Evolutionary conservation across 2,797 vertebrate species (phyloP).

Genomic region (Enoplosus armatus): DNA sequence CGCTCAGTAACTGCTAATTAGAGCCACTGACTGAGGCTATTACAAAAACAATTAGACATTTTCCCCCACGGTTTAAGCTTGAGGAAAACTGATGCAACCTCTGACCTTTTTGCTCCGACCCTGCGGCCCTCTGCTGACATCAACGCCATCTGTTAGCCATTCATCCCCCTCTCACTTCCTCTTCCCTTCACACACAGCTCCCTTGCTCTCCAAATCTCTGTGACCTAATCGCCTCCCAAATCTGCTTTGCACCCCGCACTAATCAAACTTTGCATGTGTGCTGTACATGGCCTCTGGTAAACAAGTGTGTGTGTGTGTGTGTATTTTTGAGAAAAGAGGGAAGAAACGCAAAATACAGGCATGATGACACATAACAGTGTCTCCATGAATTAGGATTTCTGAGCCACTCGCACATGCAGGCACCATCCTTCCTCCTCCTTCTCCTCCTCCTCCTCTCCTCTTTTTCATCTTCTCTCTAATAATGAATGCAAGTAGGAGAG

Average conservation of each 20-base stretch:
- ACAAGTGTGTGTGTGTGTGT: background rate
- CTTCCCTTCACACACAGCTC: constrained; percentile 8
- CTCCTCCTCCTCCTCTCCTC: too few relatives aligned
- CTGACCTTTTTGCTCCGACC: constrained; percentile 31
- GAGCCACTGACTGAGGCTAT: constrained; percentile 24
- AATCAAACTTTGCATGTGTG: constrained; percentile 33
- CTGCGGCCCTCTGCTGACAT: constrained; percentile 28
- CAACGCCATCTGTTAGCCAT: constrained; percentile 45
- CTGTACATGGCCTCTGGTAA: constrained; percentile 24
- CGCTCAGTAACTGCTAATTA: constrained; percentile 37
- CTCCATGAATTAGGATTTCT: constrained; percentile 37
- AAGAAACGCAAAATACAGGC: constrained; percentile 3
- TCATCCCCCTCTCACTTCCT: background rate
- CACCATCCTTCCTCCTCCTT: constrained; percentile 14
- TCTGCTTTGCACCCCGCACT: constrained; percentile 39
- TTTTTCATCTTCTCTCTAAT: constrained; percentile 31
- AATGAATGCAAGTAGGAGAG: constrained; percentile 37
- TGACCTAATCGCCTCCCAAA: constrained; percentile 44
- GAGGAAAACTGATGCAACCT: constrained; percentile 25
- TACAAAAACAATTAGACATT: constrained; percentile 43
- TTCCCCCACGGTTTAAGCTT: constrained; percentile 5
- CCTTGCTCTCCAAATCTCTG: constrained; percentile 7
- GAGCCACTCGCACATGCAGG: constrained; percentile 1
- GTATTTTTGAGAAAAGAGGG: background rate
- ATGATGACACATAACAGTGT: constrained; percentile 29